Conservation (phyloP, 2,113 vertebrate species). For the Thalassoma bifasciatum region DNA sequence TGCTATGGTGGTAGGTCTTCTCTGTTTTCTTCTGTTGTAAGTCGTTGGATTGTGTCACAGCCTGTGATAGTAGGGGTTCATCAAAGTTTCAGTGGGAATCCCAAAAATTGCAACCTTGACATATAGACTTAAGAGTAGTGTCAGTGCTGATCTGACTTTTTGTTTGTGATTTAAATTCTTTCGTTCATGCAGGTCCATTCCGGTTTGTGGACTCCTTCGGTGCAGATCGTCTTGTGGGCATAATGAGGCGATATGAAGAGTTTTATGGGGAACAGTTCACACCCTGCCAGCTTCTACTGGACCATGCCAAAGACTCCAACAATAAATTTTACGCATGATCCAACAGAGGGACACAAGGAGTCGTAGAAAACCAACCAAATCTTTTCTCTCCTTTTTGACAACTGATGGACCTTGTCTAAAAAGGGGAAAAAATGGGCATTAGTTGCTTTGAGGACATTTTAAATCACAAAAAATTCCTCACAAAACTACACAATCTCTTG, state of each 20-base stretch:
- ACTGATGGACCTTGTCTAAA: too few relatives aligned
- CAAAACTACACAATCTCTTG: too few relatives aligned
- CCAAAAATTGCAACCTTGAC: too few relatives aligned
- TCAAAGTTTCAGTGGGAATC: too few relatives aligned
- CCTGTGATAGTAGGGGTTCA: too few relatives aligned
- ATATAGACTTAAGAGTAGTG: too few relatives aligned
- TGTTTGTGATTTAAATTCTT: neutral
- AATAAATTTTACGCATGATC: neutral
- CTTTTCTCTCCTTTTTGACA: neutral
- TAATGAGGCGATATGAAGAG: neutral
- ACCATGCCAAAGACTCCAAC: neutral
- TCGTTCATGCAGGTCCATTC: neutral
- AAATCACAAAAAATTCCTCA: too few relatives aligned
- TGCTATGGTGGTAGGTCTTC: constrained; percentile 50
- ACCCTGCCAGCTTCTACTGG: neutral
- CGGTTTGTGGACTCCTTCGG: neutral
- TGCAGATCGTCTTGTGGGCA: neutral
- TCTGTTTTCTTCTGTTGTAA: neutral
- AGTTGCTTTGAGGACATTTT: too few relatives aligned
- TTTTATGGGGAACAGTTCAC: neutral
- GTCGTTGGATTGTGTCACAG: too few relatives aligned
- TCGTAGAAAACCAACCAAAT: neutral
- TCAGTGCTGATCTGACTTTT: neutral
- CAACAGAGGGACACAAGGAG: neutral
- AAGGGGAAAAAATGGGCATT: too few relatives aligned